Evolutionary conservation across 2,888 invertebrate genomes (phyloP).

Genomic region (Caenorhabditis macrosperma): DNA sequence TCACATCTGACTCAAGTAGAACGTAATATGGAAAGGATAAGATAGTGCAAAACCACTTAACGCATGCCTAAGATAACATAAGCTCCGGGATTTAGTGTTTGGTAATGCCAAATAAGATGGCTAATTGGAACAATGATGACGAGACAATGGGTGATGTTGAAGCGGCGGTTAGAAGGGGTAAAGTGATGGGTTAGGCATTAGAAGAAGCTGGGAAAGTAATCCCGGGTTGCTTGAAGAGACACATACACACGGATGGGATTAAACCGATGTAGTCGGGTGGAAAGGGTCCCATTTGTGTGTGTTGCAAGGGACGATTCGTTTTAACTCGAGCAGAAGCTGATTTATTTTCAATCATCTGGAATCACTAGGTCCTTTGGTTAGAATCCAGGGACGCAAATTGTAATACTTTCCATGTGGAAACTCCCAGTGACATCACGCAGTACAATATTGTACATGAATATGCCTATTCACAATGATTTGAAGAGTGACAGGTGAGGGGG

Average conservation of each 20-base stretch:
- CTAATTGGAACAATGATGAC: slow-evolving; percentile 44
- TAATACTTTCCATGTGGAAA: too few relatives aligned
- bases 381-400: too few relatives aligned
- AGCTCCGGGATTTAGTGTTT: slow-evolving; percentile 7
- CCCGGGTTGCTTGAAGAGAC: slow-evolving; percentile 47
- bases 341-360: too few relatives aligned
- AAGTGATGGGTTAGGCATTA: slow-evolving; percentile 39
- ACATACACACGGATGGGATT: slow-evolving; percentile 51
- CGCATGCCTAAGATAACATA: not conserved
- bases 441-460: not conserved
- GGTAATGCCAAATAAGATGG: slow-evolving; percentile 5
- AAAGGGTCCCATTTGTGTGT: not conserved
- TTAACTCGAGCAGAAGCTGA: not conserved
- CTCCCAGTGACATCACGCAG: not conserved
- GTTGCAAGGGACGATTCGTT: slow-evolving; percentile 4
- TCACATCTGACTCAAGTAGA: not conserved
- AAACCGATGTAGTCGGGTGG: slow-evolving; percentile 41
- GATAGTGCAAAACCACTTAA: not conserved
- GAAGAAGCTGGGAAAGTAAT: slow-evolving; percentile 58
- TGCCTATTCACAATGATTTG: not conserved
- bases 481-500: not conserved
- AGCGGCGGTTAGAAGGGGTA: slow-evolving; percentile 7
- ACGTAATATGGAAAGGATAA: not conserved
- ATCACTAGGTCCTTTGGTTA: too few relatives aligned
- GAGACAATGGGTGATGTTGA: slow-evolving; percentile 28